These are phyloP conservation scores for Gobio occitaniae DNA, from an alignment of 2,797 vertebrate genomes.

Conservation along the genomic window DNA sequence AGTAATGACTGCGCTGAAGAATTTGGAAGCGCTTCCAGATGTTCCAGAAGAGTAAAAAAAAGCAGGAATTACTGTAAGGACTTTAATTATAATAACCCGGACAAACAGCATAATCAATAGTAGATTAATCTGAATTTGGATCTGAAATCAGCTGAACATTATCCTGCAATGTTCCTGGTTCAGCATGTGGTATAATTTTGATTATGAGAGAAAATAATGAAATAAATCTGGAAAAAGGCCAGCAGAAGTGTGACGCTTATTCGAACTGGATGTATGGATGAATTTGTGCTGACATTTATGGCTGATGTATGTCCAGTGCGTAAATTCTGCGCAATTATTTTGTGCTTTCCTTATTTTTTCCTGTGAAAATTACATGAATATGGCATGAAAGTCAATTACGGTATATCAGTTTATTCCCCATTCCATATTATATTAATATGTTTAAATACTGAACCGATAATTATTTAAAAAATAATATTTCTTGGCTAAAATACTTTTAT, in stretches of 20 bases:
- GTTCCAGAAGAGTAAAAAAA: conserved; percentile 11
- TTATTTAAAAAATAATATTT: not conserved
- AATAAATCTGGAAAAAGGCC: not conserved
- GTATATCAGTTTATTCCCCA: too few species aligned
- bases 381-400: not conserved
- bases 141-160: not conserved
- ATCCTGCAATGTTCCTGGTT: not conserved
- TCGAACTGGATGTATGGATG: too few species aligned
- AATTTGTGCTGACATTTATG: not conserved
- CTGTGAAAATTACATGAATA: not conserved
- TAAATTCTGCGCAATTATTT: not conserved
- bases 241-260: not conserved
- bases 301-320: too few species aligned
- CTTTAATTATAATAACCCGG: conserved; percentile 15
- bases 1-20: conserved; percentile 61
- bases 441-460: not conserved
- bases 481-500: not conserved
- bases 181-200: not conserved
- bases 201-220: not conserved
- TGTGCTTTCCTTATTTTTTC: not conserved
- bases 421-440: not conserved
- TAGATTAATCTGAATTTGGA: not conserved
- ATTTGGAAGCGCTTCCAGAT: conserved; percentile 41
- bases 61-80: conserved; percentile 21
- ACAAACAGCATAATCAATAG: conserved; percentile 1